phyloP scores from a whole-genome alignment of 1,140 invertebrate genomes.

The Hydropsyche tenuis region DNA sequence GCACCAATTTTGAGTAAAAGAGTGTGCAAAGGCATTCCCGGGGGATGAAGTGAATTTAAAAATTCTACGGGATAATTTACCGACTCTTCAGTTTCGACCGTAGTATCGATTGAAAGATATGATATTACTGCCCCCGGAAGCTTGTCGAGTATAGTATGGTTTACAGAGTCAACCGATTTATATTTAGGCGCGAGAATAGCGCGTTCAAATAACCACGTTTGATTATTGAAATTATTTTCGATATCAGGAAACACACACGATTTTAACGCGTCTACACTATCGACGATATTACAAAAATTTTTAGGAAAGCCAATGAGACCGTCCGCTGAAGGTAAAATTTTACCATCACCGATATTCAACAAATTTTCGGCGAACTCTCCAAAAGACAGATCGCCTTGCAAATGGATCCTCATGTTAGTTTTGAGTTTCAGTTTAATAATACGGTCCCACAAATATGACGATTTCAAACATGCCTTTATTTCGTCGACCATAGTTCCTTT shows the following conservation, averaged over 20 bases:
- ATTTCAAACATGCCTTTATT: too few species aligned
- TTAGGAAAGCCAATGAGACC: slow-evolving; percentile 55
- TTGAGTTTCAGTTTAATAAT: too few species aligned
- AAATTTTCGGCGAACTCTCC: slow-evolving; percentile 53
- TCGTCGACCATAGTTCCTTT: too few species aligned
- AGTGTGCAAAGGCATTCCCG: slow-evolving; percentile 56
- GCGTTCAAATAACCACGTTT: slow-evolving; percentile 46
- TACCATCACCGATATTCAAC: slow-evolving; percentile 56
- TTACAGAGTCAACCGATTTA: slow-evolving; percentile 53
- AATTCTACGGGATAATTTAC: slow-evolving; percentile 58
- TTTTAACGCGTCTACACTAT: slow-evolving; percentile 54
- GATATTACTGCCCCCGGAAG: slow-evolving; percentile 36
- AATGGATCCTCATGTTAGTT: slow-evolving; percentile 50
- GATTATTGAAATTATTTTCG: slow-evolving; percentile 54
- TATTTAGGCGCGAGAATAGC: slow-evolving; percentile 54
- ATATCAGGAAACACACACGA: slow-evolving; percentile 55
- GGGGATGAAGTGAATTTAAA: slow-evolving; percentile 56
- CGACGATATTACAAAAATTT: slow-evolving; percentile 50
- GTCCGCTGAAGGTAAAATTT: slow-evolving; percentile 52
- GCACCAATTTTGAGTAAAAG: slow-evolving; percentile 56
- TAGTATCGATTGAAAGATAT: slow-evolving; percentile 56
- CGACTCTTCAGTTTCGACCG: slow-evolving; percentile 53
- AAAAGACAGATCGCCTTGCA: slow-evolving; percentile 54
- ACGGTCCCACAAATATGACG: too few species aligned
- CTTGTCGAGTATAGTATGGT: slow-evolving; percentile 50